phyloP scores from a whole-genome alignment of 2,888 invertebrate genomes.

The Chelonus formosanus region DNA sequence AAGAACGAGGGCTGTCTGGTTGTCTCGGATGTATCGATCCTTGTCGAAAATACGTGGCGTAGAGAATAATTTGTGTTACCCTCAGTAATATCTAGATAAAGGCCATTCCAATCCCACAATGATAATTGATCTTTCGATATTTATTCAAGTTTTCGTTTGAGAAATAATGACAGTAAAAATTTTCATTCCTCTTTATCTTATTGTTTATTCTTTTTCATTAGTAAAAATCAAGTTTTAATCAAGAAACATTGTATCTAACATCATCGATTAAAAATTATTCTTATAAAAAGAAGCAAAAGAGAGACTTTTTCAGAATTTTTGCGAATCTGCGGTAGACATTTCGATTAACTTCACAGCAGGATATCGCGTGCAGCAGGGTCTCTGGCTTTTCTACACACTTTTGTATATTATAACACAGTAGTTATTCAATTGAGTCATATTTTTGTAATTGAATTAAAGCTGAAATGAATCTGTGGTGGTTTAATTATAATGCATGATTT shows the following conservation, averaged over 20 bases:
- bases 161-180: too few relatives aligned
- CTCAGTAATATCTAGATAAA: conserved; percentile 7
- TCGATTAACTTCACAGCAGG: conserved; percentile 61
- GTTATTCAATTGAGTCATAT: neutral
- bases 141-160: neutral
- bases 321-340: conserved; percentile 60
- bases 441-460: conserved; percentile 6
- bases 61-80: conserved; percentile 24
- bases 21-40: conserved; percentile 30
- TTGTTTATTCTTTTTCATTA: too few relatives aligned
- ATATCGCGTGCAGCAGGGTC: conserved; percentile 37
- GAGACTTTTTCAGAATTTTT: conserved; percentile 27
- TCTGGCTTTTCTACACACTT: conserved; percentile 14
- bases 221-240: too few relatives aligned
- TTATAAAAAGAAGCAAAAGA: neutral
- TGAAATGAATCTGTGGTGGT: neutral
- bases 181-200: too few relatives aligned
- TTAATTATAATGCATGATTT: neutral
- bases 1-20: conserved; percentile 9
- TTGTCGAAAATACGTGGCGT: conserved; percentile 16
- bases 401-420: conserved; percentile 8
- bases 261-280: too few relatives aligned
- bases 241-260: too few relatives aligned
- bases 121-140: neutral
- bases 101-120: neutral